These are phyloP conservation scores for Rhagonycha fulva DNA, from an alignment of 2,888 invertebrate species.

Conservation along the genomic window DNA sequence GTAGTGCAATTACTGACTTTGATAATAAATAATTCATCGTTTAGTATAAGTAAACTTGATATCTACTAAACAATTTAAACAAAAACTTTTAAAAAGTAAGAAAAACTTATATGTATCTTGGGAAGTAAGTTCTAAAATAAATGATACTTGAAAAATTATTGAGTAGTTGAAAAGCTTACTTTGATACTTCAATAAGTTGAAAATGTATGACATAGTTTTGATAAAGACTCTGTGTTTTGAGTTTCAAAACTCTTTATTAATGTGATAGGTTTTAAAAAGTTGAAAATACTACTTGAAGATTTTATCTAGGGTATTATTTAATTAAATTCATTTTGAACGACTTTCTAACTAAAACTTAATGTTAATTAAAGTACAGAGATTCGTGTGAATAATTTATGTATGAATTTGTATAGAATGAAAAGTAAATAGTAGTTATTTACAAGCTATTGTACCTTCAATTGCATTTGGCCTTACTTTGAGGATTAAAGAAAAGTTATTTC, in stretches of 20 bases:
- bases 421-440: not conserved
- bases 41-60: not conserved
- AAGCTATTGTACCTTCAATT: not conserved
- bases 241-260: not conserved
- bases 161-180: not conserved
- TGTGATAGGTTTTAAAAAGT: not conserved
- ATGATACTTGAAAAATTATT: not conserved
- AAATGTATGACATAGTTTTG: not conserved
- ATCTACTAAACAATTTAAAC: not conserved
- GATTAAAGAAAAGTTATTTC: not conserved
- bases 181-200: not conserved
- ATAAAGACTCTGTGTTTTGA: not conserved
- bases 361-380: not conserved
- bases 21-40: not conserved
- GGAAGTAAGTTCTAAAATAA: not conserved
- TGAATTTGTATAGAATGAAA: not conserved
- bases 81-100: not conserved
- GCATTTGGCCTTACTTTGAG: not conserved
- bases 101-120: not conserved
- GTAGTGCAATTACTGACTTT: not conserved
- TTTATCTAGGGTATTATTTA: not conserved
- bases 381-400: not conserved
- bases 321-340: not conserved
- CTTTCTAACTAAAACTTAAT: not conserved
- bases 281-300: not conserved